Base-by-base conservation (phyloP, 1,140 invertebrate species). In the Hyphantria cunea region DNA sequence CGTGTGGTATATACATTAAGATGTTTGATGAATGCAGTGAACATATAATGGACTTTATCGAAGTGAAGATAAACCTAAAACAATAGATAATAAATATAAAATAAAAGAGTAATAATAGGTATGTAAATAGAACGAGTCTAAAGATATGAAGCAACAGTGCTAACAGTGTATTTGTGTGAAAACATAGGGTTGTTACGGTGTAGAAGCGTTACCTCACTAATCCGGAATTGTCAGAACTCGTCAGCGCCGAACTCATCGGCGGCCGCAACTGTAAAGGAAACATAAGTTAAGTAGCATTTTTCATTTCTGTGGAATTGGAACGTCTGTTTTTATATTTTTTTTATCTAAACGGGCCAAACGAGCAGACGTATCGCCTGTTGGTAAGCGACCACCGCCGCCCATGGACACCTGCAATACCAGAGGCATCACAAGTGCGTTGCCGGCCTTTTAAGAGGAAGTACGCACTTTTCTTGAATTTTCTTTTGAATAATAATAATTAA, bases 151-250 rank as follows among this genome's bases (percentile, higher is more conserved):
- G 17, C 2, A 25, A 25, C 17, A 25, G 1, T 25, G 17, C 5
- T 25, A 25, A 25, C 17, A 25, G 17, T 25, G 17, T 25, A 25
- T 25, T 25, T 25, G 17, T 25, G 17, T 25, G 17, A n/a, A 53
- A 55, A 69, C 47, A 37, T 9, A 48, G 48, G 25, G 34, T 45
- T 14, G 12, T 49, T 25, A 39, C 42, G n/a, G 42, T 17, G 5
- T 15, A 34, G 31, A 13, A 25, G 10, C 10, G 53, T 87, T 84
- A 90, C 88, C 88, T 90, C 81, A 90, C 88, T 89, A 90, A 86
- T 79, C 88, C 88, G 80, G 88, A 90, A 85, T 89, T 90, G 79
- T 90, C 88, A 82, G 88, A 88, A 88, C 82, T 88, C 66, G 86
- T 82, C 80, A 90, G 73, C 69, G 81, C 72, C 50, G 86, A 79